phyloP scores from a whole-genome alignment of 2,797 vertebrate species.

The Myoxocephalus aenaeus region DNA sequence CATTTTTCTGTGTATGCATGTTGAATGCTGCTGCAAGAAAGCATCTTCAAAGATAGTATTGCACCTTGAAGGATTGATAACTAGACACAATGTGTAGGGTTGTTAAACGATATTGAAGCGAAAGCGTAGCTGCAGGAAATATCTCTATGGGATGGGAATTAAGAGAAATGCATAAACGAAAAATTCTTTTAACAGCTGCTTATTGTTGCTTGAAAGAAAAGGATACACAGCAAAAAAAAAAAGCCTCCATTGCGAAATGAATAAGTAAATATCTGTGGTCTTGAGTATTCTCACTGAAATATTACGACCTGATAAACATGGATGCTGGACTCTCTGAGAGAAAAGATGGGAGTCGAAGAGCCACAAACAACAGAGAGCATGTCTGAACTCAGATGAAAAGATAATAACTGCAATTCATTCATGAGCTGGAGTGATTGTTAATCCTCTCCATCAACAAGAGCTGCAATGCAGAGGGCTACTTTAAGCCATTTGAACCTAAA shows the following conservation, averaged over 20 bases:
- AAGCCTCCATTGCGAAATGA: no score
- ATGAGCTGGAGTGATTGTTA: conserved; percentile 23
- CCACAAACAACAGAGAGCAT: neutral
- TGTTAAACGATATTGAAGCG: neutral
- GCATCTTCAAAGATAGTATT: neutral
- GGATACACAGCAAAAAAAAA: neutral
- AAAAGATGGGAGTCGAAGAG: neutral
- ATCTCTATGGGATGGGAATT: neutral
- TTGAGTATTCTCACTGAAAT: neutral
- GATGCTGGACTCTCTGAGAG: neutral
- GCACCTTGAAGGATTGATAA: neutral
- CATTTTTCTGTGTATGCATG: neutral
- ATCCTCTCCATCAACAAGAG: conserved; percentile 4
- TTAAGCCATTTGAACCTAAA: conserved; percentile 48
- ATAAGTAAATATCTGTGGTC: neutral
- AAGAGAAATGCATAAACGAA: neutral
- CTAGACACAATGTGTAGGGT: neutral
- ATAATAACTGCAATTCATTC: conserved; percentile 21
- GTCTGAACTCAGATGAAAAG: neutral
- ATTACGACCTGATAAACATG: neutral
- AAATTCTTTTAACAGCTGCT: neutral
- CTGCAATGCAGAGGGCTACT: conserved; percentile 23
- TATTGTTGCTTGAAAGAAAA: neutral
- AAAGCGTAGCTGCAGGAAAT: neutral
- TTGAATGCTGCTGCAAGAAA: neutral